A percentile compares a stretch with the other conserved stretches of the same genome.
These are phyloP conservation scores for Psophia crepitans DNA, from an alignment of 2,113 vertebrate genomes.

Conservation along the genomic window DNA sequence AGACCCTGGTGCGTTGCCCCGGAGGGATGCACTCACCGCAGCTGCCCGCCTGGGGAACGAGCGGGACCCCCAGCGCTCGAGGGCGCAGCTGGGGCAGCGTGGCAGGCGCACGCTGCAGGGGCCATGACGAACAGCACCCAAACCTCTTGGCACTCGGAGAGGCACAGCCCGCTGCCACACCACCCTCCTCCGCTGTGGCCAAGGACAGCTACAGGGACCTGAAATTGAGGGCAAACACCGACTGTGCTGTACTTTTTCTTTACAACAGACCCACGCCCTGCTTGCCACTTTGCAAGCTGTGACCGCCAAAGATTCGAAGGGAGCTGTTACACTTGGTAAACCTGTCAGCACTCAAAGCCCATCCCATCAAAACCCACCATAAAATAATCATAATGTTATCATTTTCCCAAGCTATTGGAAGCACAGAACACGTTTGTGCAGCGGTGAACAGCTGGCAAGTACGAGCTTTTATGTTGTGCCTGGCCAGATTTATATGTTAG, in stretches of 20 bases:
- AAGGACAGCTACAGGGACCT: background rate
- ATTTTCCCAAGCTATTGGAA: background rate
- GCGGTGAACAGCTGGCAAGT: background rate
- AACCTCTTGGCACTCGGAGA: background rate
- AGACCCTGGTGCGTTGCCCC: background rate
- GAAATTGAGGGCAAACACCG: background rate
- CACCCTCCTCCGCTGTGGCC: too few relatives aligned
- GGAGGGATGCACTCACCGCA: rapidly evolving
- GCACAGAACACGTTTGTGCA: background rate
- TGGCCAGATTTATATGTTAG: background rate
- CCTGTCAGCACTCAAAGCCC: background rate
- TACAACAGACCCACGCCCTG: too few relatives aligned
- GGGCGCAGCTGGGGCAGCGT: background rate
- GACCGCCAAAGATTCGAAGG: background rate
- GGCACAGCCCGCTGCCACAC: background rate
- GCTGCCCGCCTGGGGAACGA: background rate
- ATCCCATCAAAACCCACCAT: background rate
- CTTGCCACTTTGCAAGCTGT: background rate
- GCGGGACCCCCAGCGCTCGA: rapidly evolving
- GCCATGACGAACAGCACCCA: background rate
- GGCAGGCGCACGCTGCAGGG: too few relatives aligned
- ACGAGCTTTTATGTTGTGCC: background rate
- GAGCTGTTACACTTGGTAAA: background rate
- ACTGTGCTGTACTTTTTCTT: background rate
- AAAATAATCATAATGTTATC: background rate